These are phyloP conservation scores for Chironomus tentans DNA, from an alignment of 2,888 invertebrate species.

Conservation along the genomic window DNA sequence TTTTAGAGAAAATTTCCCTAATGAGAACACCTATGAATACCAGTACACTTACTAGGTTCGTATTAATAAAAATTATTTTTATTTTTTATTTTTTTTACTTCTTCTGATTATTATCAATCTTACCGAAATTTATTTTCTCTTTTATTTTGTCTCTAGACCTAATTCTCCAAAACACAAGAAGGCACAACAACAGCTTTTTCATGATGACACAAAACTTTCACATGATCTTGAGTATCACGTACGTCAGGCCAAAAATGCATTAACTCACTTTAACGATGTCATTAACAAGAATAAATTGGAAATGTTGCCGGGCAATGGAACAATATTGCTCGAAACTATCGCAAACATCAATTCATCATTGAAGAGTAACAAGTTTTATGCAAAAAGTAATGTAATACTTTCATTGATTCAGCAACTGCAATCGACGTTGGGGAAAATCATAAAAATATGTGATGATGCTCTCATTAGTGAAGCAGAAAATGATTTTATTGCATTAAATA, in stretches of 20 bases:
- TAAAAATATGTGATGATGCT: constrained; percentile 84
- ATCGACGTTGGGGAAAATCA: constrained; percentile 73
- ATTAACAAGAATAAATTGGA: constrained; percentile 85
- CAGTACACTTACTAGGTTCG: constrained; percentile 43
- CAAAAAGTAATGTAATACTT: constrained; percentile 40
- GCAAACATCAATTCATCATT: constrained; percentile 33
- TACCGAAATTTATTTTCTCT: neutral
- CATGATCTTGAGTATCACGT: constrained; percentile 67
- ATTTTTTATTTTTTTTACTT: neutral
- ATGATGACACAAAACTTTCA: constrained; percentile 50
- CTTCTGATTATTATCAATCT: neutral
- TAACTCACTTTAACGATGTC: constrained; percentile 87
- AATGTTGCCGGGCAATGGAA: constrained; percentile 85
- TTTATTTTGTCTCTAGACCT: constrained; percentile 42
- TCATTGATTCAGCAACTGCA: constrained; percentile 81
- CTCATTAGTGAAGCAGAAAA: constrained; percentile 58
- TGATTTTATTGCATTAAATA: constrained; percentile 44
- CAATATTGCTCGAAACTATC: constrained; percentile 19
- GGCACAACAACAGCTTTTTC: constrained; percentile 44
- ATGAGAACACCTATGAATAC: constrained; percentile 64
- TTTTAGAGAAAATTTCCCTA: constrained; percentile 80
- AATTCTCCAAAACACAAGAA: constrained; percentile 55
- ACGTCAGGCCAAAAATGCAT: constrained; percentile 62
- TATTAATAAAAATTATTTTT: constrained; percentile 10
- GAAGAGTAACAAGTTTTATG: constrained; percentile 40